Percentiles rank a stretch among this genome's conserved stretches.
Evolutionary conservation across 2,797 vertebrate species (phyloP).

Genomic region (Typhlichthys subterraneus): DNA sequence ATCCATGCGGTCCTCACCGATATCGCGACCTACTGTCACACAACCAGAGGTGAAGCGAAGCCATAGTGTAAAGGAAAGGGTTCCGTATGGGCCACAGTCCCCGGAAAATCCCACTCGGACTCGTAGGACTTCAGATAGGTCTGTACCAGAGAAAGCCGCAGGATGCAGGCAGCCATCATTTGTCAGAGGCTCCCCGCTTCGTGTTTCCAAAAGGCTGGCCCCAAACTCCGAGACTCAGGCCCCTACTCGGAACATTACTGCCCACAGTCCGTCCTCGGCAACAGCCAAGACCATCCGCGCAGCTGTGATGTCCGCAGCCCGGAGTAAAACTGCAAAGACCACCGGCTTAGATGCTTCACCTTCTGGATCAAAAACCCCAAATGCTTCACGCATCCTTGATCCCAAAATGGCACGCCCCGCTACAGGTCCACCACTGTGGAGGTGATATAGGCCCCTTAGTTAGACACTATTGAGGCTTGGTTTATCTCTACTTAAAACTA

Average conservation of each 20-base stretch:
- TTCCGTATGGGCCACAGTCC: slow-evolving; percentile 15
- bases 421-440: slow-evolving; percentile 73
- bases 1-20: slow-evolving; percentile 57
- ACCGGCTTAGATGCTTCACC: slow-evolving; percentile 38
- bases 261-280: slow-evolving; percentile 67
- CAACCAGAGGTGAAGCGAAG: slow-evolving; percentile 67
- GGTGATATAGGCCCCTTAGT: slow-evolving; percentile 53
- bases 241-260: slow-evolving; percentile 41
- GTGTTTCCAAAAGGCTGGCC: slow-evolving; percentile 77
- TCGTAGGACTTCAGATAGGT: slow-evolving; percentile 56
- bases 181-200: slow-evolving; percentile 66
- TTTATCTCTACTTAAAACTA: slow-evolving; percentile 6
- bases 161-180: slow-evolving; percentile 53
- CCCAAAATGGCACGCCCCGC: slow-evolving; percentile 69
- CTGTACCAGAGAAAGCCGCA: slow-evolving; percentile 53
- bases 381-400: slow-evolving; percentile 64
- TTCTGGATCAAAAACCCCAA: slow-evolving; percentile 55
- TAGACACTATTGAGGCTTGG: slow-evolving; percentile 4
- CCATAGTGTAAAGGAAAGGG: slow-evolving; percentile 58
- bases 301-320: slow-evolving; percentile 73
- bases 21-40: slow-evolving; percentile 26
- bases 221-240: slow-evolving; percentile 68
- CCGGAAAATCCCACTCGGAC: slow-evolving; percentile 46
- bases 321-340: slow-evolving; percentile 70
- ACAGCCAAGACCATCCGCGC: slow-evolving; percentile 80